A percentile compares a stretch with the other conserved stretches of the same genome.
phyloP scores from a whole-genome alignment of 1,140 invertebrate species.

The Pogonus chalceus region DNA sequence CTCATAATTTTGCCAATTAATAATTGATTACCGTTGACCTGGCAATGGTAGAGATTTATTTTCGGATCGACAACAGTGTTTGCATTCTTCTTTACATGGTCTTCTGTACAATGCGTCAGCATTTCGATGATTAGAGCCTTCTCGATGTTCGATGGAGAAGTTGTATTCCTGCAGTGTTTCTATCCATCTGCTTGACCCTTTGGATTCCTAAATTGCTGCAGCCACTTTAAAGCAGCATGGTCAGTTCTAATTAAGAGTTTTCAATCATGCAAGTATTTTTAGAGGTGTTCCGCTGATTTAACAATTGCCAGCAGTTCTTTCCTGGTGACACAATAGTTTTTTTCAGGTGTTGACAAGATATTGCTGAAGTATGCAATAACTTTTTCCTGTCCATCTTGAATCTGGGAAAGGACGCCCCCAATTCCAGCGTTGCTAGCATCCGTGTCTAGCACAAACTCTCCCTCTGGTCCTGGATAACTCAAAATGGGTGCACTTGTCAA shows the following conservation, averaged over 20 bases:
- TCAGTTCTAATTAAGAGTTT: slow-evolving; percentile 19
- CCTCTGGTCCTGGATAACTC: background rate
- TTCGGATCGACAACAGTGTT: slow-evolving; percentile 8
- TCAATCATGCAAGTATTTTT: slow-evolving; percentile 18
- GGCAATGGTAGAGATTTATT: too few species aligned
- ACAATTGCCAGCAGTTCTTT: slow-evolving; percentile 22
- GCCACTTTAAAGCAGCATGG: slow-evolving; percentile 26
- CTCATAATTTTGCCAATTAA: too few species aligned
- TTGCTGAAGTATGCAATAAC: slow-evolving; percentile 25
- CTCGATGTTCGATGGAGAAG: slow-evolving; percentile 19
- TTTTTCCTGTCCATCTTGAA: slow-evolving; percentile 17
- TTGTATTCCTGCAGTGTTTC: slow-evolving; percentile 19
- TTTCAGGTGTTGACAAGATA: slow-evolving; percentile 29
- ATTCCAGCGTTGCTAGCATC: slow-evolving; percentile 18
- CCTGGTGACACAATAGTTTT: slow-evolving; percentile 23
- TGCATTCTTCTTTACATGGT: slow-evolving; percentile 14
- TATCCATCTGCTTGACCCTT: slow-evolving; percentile 24
- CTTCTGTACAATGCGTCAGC: slow-evolving; percentile 18
- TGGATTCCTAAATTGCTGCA: slow-evolving; percentile 24
- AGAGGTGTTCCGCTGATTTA: slow-evolving; percentile 20
- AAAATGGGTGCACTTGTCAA: too few species aligned
- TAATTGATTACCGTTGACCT: too few species aligned
- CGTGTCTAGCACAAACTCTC: slow-evolving; percentile 19
- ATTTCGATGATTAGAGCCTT: slow-evolving; percentile 14
- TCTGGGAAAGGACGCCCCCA: slow-evolving; percentile 19